A percentile compares a stretch with the other conserved stretches of the same genome.
Conservation (phyloP, 2,888 invertebrate species). For the Scaptomyza tumidula region DNA sequence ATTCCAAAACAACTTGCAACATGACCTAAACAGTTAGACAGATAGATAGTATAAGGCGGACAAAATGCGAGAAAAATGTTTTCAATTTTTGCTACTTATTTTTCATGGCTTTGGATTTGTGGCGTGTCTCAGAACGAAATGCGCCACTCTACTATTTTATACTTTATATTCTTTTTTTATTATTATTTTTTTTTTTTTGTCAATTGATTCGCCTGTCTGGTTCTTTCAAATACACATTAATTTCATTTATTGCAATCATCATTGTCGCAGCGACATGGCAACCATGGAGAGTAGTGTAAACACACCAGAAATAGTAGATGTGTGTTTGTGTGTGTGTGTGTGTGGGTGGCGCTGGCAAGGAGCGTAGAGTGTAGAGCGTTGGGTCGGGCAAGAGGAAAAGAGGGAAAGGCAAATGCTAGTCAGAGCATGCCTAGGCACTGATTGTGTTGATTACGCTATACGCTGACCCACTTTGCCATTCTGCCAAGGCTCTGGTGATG, state of each 20-base stretch:
- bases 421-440: constrained; percentile 71
- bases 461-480: constrained; percentile 71
- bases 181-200: constrained; percentile 58
- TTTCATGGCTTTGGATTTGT: constrained; percentile 44
- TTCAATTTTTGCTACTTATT: constrained; percentile 26
- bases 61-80: constrained; percentile 29
- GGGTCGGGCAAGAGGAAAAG: no score
- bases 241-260: constrained; percentile 80
- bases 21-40: constrained; percentile 5
- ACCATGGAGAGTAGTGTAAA: constrained; percentile 69
- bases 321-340: constrained; percentile 4
- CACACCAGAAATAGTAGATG: constrained; percentile 33
- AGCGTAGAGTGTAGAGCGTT: constrained; percentile 12
- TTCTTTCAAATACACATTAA: constrained; percentile 78
- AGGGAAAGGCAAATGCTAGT: constrained; percentile 9
- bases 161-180: background rate
- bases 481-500: constrained; percentile 55
- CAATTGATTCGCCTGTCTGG: constrained; percentile 81
- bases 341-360: constrained; percentile 38
- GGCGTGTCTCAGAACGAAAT: constrained; percentile 37
- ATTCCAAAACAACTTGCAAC: constrained; percentile 9
- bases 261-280: constrained; percentile 69
- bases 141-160: constrained; percentile 52
- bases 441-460: constrained; percentile 71
- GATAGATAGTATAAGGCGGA: constrained; percentile 7